A percentile compares a stretch with the other conserved stretches of the same genome.
These are phyloP conservation scores for Corythucha ciliata DNA, from an alignment of 2,888 invertebrate genomes.

Conservation along the genomic window DNA sequence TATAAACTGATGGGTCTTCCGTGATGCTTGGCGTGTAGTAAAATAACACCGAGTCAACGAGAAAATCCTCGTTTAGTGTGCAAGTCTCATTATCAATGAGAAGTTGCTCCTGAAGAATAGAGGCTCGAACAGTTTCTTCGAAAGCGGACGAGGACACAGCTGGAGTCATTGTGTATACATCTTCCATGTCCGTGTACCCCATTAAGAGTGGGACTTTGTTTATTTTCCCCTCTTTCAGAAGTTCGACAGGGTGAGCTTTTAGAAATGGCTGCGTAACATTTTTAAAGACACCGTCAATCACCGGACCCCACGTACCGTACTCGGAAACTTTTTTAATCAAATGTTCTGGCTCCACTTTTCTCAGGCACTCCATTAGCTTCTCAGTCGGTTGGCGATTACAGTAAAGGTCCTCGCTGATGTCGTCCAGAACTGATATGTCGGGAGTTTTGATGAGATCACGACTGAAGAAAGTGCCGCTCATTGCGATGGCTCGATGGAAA, in stretches of 20 bases:
- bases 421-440: slow-evolving; percentile 15
- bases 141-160: slow-evolving; percentile 53
- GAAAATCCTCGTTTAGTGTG: slow-evolving; percentile 40
- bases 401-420: slow-evolving; percentile 13
- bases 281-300: slow-evolving; percentile 60
- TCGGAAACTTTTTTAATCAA: slow-evolving; percentile 28
- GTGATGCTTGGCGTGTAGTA: slow-evolving; percentile 53
- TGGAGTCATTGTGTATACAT: slow-evolving; percentile 52
- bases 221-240: slow-evolving; percentile 30
- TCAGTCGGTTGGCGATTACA: slow-evolving; percentile 43
- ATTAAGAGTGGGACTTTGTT: slow-evolving; percentile 55
- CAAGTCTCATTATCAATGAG: slow-evolving; percentile 41
- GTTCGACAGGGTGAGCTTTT: slow-evolving; percentile 50
- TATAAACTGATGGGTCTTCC: slow-evolving; percentile 50
- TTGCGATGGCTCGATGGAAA: slow-evolving; percentile 65
- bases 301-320: slow-evolving; percentile 60
- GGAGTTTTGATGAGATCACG: slow-evolving; percentile 54
- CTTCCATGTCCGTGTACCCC: slow-evolving; percentile 77
- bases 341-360: slow-evolving; percentile 44
- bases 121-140: slow-evolving; percentile 54
- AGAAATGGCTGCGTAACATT: slow-evolving; percentile 58
- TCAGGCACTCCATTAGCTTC: slow-evolving; percentile 56
- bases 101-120: slow-evolving; percentile 51
- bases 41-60: slow-evolving; percentile 61
- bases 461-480: slow-evolving; percentile 66